Evolutionary conservation across 2,113 vertebrate species (phyloP), one percentile per base, ranked within the genome.

Genomic region (Paraplagusia blochii): DNA sequence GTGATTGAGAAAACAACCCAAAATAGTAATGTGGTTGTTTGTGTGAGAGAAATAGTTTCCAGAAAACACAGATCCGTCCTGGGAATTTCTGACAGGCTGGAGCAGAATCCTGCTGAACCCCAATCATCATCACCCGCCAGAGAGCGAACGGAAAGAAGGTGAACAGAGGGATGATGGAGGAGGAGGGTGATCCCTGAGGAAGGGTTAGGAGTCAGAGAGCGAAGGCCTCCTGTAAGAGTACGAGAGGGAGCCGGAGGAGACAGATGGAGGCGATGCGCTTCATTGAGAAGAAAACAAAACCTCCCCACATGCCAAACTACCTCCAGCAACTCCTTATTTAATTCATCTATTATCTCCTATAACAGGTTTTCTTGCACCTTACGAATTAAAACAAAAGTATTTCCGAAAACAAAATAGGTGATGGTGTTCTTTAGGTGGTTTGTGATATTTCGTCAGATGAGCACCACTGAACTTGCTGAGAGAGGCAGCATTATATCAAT

Each of bases 11-110:
- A 66, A 66, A 18, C 13, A 65, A 34, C 66, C 53, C 49, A 73
- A 80, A 74, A 73, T 78, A 76, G 43, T 15, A n/a, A 11, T 11
- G 38, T 40, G 36, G 2, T 3, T 38, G 36, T 38, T 3, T 38
- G 36, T 38, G 36, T 10, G 36, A 38, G 35, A 36, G 38, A 40
- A 13, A 43, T 34, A 17, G 44, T 78, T 76, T 73, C 16, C 33
- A 35, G 36, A 69, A 52, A 73, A 40, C 46, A 34, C 1, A 48
- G 34, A 42, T 53, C 15, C 58, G 60, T 72, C 59, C 44, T 50
- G 76, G 76, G 78, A 81, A 63, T 42, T 71, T 76, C 50, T 76
- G 72, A 68, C 58, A 68, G 72, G 34, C 60, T 55, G 49, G 50
- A 49, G 44, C 47, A 69, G 66, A 64, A 66, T 61, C 57, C 48